Percentiles rank a stretch among this genome's conserved stretches.
These are phyloP conservation scores for Cheilosia variabilis DNA, from an alignment of 2,888 invertebrate species.

Conservation along the genomic window DNA sequence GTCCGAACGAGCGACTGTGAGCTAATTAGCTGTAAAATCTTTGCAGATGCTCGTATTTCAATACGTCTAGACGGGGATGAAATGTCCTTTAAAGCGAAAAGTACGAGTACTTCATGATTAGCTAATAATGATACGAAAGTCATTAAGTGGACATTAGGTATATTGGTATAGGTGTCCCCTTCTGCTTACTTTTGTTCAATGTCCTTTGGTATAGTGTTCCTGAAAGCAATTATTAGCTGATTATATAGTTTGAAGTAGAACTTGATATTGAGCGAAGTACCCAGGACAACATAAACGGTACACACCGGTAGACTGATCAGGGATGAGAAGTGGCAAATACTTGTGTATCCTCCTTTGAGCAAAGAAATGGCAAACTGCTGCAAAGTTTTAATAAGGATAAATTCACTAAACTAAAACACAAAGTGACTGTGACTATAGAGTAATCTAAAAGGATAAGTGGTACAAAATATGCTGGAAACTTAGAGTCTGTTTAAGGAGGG, in stretches of 20 bases:
- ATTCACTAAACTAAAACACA: too few species aligned
- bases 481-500: too few species aligned
- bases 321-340: too few species aligned
- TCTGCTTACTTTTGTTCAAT: slow-evolving; percentile 38
- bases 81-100: slow-evolving; percentile 29
- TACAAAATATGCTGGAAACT: too few species aligned
- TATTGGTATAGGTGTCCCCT: background rate
- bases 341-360: too few species aligned
- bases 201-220: slow-evolving; percentile 16
- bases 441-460: background rate
- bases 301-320: too few species aligned
- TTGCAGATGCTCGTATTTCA: slow-evolving; percentile 44
- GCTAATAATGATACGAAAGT: slow-evolving; percentile 69
- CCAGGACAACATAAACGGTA: too few species aligned
- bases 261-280: background rate
- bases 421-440: too few species aligned
- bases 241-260: slow-evolving; percentile 28
- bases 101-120: slow-evolving; percentile 47
- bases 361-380: too few species aligned
- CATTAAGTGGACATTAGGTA: slow-evolving; percentile 69
- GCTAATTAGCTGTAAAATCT: slow-evolving; percentile 68
- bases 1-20: slow-evolving; percentile 25
- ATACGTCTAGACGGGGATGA: slow-evolving; percentile 53
- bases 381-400: too few species aligned
- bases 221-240: slow-evolving; percentile 37